Evolutionary conservation across 2,888 invertebrate genomes (phyloP), one percentile per base, ranked within the genome.

Genomic region (Ochropleura leucogaster): DNA sequence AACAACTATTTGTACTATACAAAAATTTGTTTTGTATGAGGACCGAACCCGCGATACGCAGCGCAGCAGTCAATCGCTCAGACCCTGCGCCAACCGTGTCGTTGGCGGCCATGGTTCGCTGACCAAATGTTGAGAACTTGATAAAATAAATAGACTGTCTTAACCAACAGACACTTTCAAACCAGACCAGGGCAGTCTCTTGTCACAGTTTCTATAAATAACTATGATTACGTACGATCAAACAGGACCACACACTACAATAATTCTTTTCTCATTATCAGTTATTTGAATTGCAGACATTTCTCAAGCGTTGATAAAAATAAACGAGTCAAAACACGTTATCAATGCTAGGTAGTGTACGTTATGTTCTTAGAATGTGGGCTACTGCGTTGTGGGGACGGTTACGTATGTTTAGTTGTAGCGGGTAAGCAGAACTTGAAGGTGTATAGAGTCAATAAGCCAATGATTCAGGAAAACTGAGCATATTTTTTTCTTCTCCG

Each of bases 261-360:
- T 77, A 65, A 73, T 71, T 63, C 62, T 76, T 69, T 77, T 59
- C 67, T 65, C 20, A n/a, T 85, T 30, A 86, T 84, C 80, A 68
- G 47, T 74, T 70, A 64, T 77, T 59, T 42, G 57, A 69, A 57
- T 42, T 63, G 72, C 80, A 77, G 72, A 79, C 77, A 72, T 87
- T 81, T 81, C 79, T 78, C 65, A 71, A 71, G 59, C 49, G 71
- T 47, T 66, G 86, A 87, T 87, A 85, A 87, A 86, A 85, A 86
- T 77, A 76, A 80, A 77, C 76, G 71, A 84, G 77, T 77, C 83
- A 85, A 76, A 84, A 87, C 85, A 83, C 59, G 64, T 86, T 87
- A 87, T 85, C 85, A 68, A 55, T 59, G 59, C 74, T 86, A 74
- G 72, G 77, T 78, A 78, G 71, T 72, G 49, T 71, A n/a, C 40